Evolutionary conservation across 2,888 invertebrate genomes (phyloP).

Genomic region (Cephonodes hylas): DNA sequence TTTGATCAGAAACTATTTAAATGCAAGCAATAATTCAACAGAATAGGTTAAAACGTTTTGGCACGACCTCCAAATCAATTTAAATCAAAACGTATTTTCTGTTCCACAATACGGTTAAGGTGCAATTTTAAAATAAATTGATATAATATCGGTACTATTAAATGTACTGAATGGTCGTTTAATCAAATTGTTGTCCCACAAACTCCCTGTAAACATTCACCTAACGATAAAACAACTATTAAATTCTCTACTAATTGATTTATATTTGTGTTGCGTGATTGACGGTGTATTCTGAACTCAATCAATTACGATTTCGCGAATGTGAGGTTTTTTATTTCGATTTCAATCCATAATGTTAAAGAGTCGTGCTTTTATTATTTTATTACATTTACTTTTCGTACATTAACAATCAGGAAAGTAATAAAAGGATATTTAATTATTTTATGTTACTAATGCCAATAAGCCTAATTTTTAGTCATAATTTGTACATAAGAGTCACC

Average conservation of each 20-base stretch:
- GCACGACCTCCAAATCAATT: slow-evolving; percentile 4
- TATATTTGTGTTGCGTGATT: slow-evolving; percentile 26
- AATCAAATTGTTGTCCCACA: slow-evolving; percentile 3
- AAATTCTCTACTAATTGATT: slow-evolving; percentile 56
- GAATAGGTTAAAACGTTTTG: background rate
- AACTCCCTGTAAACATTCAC: slow-evolving; percentile 23
- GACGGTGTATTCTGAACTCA: slow-evolving; percentile 18
- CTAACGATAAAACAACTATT: slow-evolving; percentile 46
- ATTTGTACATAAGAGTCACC: too few species aligned
- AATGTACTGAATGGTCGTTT: background rate
- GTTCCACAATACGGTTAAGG: background rate
- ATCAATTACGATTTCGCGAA: background rate
- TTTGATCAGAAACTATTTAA: background rate
- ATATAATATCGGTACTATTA: background rate
- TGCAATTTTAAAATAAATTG: background rate
- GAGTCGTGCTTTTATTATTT: too few species aligned
- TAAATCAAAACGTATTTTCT: background rate
- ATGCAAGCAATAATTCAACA: background rate
- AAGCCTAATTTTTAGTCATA: too few species aligned
- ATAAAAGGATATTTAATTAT: too few species aligned
- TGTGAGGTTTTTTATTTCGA: background rate
- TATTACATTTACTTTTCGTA: too few species aligned
- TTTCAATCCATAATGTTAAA: background rate
- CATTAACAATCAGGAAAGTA: too few species aligned
- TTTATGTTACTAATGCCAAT: too few species aligned